These are phyloP conservation scores for Xerus inauris DNA, from an alignment of 2,113 vertebrate species.

Conservation along the genomic window DNA sequence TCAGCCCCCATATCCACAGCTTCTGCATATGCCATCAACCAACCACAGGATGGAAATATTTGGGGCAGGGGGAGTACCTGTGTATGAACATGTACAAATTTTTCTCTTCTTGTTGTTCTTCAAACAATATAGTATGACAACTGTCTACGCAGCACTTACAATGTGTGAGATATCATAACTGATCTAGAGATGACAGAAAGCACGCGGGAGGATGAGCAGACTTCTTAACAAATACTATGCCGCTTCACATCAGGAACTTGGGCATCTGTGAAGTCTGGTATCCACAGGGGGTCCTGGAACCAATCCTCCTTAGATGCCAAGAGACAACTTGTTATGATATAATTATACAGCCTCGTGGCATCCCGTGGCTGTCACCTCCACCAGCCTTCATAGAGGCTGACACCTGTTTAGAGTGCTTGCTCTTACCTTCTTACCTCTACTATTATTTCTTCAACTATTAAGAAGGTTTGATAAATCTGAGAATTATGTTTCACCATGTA, in stretches of 20 bases:
- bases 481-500: slow-evolving; percentile 14
- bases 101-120: not conserved
- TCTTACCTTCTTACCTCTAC: not conserved
- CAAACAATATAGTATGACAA: not conserved
- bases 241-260: not conserved
- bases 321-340: not conserved
- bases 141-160: not conserved
- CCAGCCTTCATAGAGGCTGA: not conserved
- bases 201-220: not conserved
- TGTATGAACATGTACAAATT: not conserved
- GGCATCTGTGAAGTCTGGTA: not conserved
- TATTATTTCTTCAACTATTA: not conserved
- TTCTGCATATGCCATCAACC: not conserved
- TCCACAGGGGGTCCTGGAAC: too few species aligned
- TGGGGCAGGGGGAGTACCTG: not conserved
- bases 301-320: not conserved
- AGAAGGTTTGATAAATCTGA: slow-evolving; percentile 39
- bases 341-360: not conserved
- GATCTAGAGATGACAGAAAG: not conserved
- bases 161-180: not conserved
- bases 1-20: not conserved
- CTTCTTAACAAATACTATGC: not conserved
- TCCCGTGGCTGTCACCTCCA: not conserved
- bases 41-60: not conserved
- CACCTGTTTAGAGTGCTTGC: not conserved